A percentile compares a stretch with the other conserved stretches of the same genome.
phyloP scores from a whole-genome alignment of 2,888 invertebrate genomes.

The Caenorhabditis sinica region DNA sequence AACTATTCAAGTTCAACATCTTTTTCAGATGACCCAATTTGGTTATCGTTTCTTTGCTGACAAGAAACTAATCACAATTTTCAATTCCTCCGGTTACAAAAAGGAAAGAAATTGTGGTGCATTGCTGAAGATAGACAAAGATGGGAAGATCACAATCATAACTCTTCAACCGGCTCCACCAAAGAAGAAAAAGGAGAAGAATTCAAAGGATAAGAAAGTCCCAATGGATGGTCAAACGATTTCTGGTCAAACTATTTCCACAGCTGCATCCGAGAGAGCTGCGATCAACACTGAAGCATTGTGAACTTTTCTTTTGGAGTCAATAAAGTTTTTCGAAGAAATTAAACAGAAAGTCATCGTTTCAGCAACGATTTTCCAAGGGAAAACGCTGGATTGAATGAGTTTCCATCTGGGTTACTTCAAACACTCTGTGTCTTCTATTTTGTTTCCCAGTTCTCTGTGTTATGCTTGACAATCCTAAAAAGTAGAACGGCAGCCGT shows the following conservation, averaged over 20 bases:
- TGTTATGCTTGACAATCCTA: constrained; percentile 8
- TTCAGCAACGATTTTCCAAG: too few relatives aligned
- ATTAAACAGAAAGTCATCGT: too few relatives aligned
- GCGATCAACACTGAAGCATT: too few relatives aligned
- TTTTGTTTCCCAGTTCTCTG: background rate
- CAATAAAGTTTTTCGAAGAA: too few relatives aligned
- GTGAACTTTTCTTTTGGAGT: too few relatives aligned
- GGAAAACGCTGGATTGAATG: too few relatives aligned
- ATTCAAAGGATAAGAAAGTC: too few relatives aligned
- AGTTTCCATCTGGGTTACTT: background rate
- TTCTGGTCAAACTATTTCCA: too few relatives aligned
- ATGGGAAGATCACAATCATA: constrained; percentile 25
- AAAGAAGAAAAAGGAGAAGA: background rate
- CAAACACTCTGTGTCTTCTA: too few relatives aligned
- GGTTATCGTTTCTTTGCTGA: constrained; percentile 30
- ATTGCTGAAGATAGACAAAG: constrained; percentile 27
- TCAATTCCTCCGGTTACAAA: constrained; percentile 46
- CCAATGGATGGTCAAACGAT: too few relatives aligned
- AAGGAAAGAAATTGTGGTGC: constrained; percentile 44
- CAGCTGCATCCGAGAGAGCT: too few relatives aligned
- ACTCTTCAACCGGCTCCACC: constrained; percentile 1
- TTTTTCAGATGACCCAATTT: constrained; percentile 21
- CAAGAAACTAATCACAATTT: constrained; percentile 57
- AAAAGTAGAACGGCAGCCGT: constrained; percentile 11
- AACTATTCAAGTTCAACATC: background rate